Percentiles rank a stretch among this genome's conserved stretches.
Evolutionary conservation across 2,797 vertebrate species (phyloP).

Genomic region (Macrochelys suwanniensis): DNA sequence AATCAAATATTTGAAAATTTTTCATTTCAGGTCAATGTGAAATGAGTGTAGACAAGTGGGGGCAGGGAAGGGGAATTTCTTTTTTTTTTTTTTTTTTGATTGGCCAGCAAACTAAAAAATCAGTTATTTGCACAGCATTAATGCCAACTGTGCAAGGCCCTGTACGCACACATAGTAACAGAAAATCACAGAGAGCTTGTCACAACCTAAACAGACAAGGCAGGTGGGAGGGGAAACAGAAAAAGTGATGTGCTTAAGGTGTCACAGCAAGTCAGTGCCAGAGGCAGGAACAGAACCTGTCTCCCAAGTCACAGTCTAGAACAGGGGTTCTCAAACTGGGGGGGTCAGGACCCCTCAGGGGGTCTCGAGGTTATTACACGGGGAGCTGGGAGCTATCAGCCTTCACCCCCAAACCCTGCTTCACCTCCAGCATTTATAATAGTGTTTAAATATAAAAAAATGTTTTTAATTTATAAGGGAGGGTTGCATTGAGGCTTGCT

Average conservation of each 20-base stretch:
- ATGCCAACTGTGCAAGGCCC: rapidly evolving
- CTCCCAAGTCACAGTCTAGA: not conserved
- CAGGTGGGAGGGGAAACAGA: not conserved
- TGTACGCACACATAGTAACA: rapidly evolving
- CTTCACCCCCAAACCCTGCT: too few relatives aligned
- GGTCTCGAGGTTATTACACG: too few relatives aligned
- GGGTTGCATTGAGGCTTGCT: too few relatives aligned
- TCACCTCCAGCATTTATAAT: too few relatives aligned
- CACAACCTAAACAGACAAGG: not conserved
- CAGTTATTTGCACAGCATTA: not conserved
- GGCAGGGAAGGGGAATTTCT: not conserved
- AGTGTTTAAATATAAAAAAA: too few relatives aligned
- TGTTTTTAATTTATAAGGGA: too few relatives aligned
- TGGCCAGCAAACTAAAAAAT: not conserved
- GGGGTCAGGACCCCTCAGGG: too few relatives aligned
- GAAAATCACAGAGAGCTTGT: not conserved
- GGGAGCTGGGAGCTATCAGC: too few relatives aligned
- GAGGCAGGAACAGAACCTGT: not conserved
- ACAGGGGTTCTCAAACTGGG: too few relatives aligned
- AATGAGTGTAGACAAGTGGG: not conserved
- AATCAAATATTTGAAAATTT: not conserved
- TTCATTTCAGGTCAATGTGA: not conserved
- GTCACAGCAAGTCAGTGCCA: not conserved
- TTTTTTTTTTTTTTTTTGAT: not conserved
- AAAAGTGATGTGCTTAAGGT: not conserved